Evolutionary conservation across 2,888 invertebrate genomes (phyloP).

Genomic region (Ophioninae sp.): DNA sequence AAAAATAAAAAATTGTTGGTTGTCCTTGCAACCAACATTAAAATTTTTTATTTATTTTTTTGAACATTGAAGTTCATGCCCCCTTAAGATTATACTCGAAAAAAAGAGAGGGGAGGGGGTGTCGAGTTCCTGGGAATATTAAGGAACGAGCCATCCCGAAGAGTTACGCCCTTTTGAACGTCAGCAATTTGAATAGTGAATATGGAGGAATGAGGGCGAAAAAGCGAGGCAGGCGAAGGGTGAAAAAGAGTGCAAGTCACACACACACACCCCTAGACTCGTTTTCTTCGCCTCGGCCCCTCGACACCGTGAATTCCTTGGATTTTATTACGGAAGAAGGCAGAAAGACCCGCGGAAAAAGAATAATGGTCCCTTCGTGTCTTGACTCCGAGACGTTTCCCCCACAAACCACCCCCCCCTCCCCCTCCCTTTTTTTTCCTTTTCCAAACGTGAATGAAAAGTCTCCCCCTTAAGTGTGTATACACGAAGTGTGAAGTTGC

Average conservation of each 20-base stretch:
- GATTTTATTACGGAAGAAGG: conserved; percentile 73
- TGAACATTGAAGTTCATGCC: too few relatives aligned
- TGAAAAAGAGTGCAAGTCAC: conserved; percentile 18
- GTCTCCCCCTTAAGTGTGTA: conserved; percentile 57
- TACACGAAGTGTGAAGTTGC: conserved; percentile 36
- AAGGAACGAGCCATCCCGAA: neutral
- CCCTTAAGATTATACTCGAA: too few relatives aligned
- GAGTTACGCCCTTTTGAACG: conserved; percentile 12
- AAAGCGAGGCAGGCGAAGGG: conserved; percentile 17
- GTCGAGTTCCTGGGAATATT: neutral
- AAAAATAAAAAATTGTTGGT: neutral
- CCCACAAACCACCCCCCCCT: too few relatives aligned
- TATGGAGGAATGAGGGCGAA: conserved; percentile 26
- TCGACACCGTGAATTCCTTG: conserved; percentile 61
- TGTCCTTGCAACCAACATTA: too few relatives aligned
- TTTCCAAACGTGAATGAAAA: conserved; percentile 70
- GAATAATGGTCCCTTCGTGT: conserved; percentile 76
- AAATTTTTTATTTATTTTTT: too few relatives aligned
- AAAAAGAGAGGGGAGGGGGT: neutral
- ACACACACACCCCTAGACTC: conserved; percentile 27
- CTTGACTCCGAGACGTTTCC: conserved; percentile 66
- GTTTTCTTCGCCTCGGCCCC: conserved; percentile 25
- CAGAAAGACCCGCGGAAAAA: conserved; percentile 69
- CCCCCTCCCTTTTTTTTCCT: too few relatives aligned
- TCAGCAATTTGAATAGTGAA: conserved; percentile 6